Evolutionary conservation across 2,888 invertebrate genomes (phyloP), one percentile per base, ranked within the genome.

Genomic region (Lasioglossum figueresi): DNA sequence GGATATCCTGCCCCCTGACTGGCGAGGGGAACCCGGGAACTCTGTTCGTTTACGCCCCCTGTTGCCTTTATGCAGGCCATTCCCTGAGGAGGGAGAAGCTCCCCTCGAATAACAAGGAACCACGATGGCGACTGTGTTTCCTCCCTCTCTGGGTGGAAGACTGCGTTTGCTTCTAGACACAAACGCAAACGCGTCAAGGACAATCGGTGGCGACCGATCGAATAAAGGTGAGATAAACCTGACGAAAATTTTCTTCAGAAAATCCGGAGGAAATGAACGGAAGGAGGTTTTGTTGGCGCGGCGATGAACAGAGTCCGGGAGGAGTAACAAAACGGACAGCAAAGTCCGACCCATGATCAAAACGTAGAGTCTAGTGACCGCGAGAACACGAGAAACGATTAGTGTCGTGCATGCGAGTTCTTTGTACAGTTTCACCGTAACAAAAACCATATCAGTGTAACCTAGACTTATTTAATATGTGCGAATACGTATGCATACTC

Each of bases 391-490:
- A 88, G 72, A 84, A 81, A 86, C 74, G 66, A 80, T 79, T 68
- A 84, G 82, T 74, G 59, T 84, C 82, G 83, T 85, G 88, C 83
- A 86, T 86, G 82, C 80, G 83, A 85, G 83, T 82, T 83, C 78
- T 86, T 88, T 90, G 88, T 88, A 91, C 89, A 91, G 88, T 91
- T 85, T 88, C 80, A 88, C 82, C 87, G 84, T 90, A 90, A 87
- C 86, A 81, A 88, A 63, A 91, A 90, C 82, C 92, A 93, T 93
- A 93, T 93, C 93, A 92, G 88, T 93, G 92, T 93, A 92, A 92
- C 88, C 86, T 90, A 91, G 88, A 89, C 84, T 86, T 86, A 88
- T 88, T 90, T 89, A 90, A 90, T 88, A 91, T 89, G 84, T 85
- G 84, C 87, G 83, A 91, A 90, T 84, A 87, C 82, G 79, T 89